phyloP scores from a whole-genome alignment of 2,888 invertebrate genomes.

The Drosophila mimica region DNA sequence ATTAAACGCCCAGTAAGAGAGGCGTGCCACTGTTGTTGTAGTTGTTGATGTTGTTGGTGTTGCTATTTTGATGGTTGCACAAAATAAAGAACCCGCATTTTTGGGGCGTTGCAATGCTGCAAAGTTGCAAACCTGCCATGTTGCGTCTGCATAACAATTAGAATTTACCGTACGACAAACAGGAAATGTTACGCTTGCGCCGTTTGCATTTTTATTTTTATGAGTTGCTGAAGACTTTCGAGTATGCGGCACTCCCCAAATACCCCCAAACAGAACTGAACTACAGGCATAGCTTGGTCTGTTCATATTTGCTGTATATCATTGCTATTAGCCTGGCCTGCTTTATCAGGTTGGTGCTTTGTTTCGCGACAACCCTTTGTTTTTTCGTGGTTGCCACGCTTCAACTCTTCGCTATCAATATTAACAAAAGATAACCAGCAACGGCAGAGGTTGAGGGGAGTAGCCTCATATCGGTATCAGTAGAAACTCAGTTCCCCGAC shows the following conservation, averaged over 20 bases:
- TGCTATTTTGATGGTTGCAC: slow-evolving; percentile 2
- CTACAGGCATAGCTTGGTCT: background rate
- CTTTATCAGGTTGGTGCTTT: slow-evolving; percentile 48
- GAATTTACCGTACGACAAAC: slow-evolving; percentile 70
- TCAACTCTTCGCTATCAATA: slow-evolving; percentile 56
- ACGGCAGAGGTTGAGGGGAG: slow-evolving; percentile 12
- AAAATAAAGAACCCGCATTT: slow-evolving; percentile 44
- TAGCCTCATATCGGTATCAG: slow-evolving; percentile 45
- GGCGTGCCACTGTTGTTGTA: slow-evolving; percentile 12
- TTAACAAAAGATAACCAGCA: slow-evolving; percentile 66
- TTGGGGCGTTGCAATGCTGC: slow-evolving; percentile 55
- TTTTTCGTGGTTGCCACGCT: slow-evolving; percentile 25
- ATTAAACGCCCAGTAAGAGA: slow-evolving; percentile 47
- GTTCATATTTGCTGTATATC: slow-evolving; percentile 1
- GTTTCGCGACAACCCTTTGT: slow-evolving; percentile 1
- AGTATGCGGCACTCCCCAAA: slow-evolving; percentile 44
- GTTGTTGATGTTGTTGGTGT: background rate
- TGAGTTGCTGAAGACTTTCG: slow-evolving; percentile 33
- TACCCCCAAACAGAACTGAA: background rate
- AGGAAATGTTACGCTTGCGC: slow-evolving; percentile 72
- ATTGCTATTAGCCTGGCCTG: slow-evolving; percentile 18
- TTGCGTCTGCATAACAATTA: slow-evolving; percentile 75
- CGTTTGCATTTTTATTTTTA: slow-evolving; percentile 52
- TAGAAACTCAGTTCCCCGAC: slow-evolving; percentile 12
- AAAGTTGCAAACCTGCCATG: slow-evolving; percentile 32